Conservation (phyloP, 2,797 vertebrate species). For the Aplochiton taeniatus region DNA sequence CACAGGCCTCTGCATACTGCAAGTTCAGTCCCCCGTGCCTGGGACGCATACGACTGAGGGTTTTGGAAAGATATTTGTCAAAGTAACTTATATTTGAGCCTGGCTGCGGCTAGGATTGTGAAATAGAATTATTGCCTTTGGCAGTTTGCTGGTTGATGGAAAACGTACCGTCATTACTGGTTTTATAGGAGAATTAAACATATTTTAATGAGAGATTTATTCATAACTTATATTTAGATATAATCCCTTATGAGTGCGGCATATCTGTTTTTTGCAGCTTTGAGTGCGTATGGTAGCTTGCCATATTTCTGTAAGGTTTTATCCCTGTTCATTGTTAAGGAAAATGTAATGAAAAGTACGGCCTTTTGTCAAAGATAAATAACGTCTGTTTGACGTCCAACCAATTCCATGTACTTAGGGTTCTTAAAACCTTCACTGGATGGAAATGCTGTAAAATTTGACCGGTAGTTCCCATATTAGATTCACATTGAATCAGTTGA, state of each 20-base stretch:
- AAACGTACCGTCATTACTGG: conserved; percentile 61
- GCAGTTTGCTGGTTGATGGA: conserved; percentile 61
- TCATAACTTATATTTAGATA: conserved; percentile 67
- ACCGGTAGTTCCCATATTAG: no score
- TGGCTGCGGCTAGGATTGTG: conserved; percentile 51
- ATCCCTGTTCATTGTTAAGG: conserved; percentile 25
- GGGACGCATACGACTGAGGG: conserved; percentile 31
- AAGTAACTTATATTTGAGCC: conserved; percentile 65
- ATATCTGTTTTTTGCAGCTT: conserved; percentile 48
- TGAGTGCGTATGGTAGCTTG: conserved; percentile 19
- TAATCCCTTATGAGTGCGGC: conserved; percentile 48
- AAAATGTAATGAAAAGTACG: conserved; percentile 41
- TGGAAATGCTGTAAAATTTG: not conserved
- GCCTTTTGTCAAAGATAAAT: conserved; percentile 31
- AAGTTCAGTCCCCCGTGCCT: conserved; percentile 45
- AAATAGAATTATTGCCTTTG: conserved; percentile 65
- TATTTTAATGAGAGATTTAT: conserved; percentile 64
- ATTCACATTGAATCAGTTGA: no score
- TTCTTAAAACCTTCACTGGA: not conserved
- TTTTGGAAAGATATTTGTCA: conserved; percentile 70
- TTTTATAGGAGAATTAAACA: conserved; percentile 65
- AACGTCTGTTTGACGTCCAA: no score
- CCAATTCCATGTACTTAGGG: not conserved
- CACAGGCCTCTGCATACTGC: conserved; percentile 29
- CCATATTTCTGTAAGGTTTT: conserved; percentile 13